Conservation (phyloP, 2,797 vertebrate species). For the Anomalospiza imberbis region DNA sequence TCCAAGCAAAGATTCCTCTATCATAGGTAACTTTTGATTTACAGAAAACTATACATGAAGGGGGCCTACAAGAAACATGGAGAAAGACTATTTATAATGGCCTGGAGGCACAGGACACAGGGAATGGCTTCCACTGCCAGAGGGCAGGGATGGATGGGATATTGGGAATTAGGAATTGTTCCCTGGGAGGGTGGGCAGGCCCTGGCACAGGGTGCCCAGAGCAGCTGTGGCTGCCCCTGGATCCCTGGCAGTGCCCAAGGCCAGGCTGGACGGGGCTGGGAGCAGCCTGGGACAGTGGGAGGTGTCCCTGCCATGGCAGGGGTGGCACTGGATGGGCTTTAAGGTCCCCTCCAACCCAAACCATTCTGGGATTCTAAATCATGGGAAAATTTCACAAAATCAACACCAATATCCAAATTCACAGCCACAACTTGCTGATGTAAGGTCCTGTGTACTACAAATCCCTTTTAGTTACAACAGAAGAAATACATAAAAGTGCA, state of each 20-base stretch:
- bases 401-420: background rate
- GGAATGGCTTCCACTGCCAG: background rate
- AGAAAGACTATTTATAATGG: background rate
- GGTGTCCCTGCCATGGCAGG: background rate
- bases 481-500: rapidly evolving
- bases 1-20: background rate
- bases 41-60: background rate
- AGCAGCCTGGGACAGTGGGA: background rate
- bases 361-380: background rate
- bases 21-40: background rate
- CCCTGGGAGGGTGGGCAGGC: background rate
- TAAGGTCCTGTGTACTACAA: background rate
- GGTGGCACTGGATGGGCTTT: background rate
- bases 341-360: background rate
- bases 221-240: background rate
- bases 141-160: background rate
- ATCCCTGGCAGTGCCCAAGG: background rate
- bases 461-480: background rate
- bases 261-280: background rate
- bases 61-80: rapidly evolving
- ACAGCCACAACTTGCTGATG: background rate
- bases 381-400: background rate
- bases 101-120: background rate
- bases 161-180: background rate
- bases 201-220: background rate